These are phyloP conservation scores for Cantharis lateralis DNA, from an alignment of 2,888 invertebrate species.

Conservation along the genomic window DNA sequence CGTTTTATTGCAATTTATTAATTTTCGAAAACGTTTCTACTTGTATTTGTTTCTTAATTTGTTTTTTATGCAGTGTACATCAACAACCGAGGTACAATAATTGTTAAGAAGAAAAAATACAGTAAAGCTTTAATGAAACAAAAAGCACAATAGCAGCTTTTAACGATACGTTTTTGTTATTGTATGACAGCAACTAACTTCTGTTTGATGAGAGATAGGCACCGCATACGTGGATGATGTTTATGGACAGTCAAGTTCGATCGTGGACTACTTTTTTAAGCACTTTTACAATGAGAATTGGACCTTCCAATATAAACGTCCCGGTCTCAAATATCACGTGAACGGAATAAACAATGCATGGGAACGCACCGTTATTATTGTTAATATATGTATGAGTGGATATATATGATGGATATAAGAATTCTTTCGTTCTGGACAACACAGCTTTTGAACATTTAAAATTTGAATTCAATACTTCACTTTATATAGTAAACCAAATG, in stretches of 20 bases:
- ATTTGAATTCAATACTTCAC: slow-evolving; percentile 27
- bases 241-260: slow-evolving; percentile 30
- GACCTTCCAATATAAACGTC: slow-evolving; percentile 40
- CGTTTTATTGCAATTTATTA: neutral
- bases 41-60: neutral
- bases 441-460: slow-evolving; percentile 16
- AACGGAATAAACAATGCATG: slow-evolving; percentile 54
- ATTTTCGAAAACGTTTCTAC: neutral
- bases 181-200: slow-evolving; percentile 24
- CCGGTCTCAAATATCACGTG: slow-evolving; percentile 41
- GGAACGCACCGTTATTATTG: slow-evolving; percentile 51
- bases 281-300: slow-evolving; percentile 41
- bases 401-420: slow-evolving; percentile 35
- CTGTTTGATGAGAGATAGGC: slow-evolving; percentile 33
- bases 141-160: slow-evolving; percentile 9
- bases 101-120: neutral
- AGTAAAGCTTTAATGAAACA: neutral
- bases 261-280: slow-evolving; percentile 36
- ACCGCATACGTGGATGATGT: slow-evolving; percentile 27
- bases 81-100: neutral
- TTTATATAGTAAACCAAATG: slow-evolving; percentile 10
- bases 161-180: slow-evolving; percentile 11
- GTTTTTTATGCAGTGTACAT: neutral
- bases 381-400: slow-evolving; percentile 45
- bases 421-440: slow-evolving; percentile 31